phyloP scores from a whole-genome alignment of 2,797 vertebrate genomes.

The Triplophysa yarkandensis region DNA sequence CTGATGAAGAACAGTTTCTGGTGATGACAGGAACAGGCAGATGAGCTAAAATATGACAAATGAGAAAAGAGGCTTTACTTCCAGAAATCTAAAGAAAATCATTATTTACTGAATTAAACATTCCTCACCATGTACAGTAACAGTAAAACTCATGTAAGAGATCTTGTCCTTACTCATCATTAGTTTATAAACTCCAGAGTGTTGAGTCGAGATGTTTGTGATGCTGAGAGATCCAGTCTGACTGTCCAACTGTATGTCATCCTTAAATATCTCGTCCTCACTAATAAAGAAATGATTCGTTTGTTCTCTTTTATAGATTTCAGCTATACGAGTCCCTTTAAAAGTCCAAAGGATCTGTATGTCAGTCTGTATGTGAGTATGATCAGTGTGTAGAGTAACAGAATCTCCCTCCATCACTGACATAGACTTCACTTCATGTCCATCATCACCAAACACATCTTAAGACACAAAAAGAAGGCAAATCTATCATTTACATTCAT shows the following conservation, averaged over 20 bases:
- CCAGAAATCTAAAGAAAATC: neutral
- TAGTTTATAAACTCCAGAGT: constrained; percentile 8
- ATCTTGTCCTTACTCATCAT: fast-evolving
- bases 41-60: neutral
- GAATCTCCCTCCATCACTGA: constrained; percentile 20
- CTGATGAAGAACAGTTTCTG: too few relatives aligned
- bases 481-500: too few relatives aligned
- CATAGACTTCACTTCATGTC: neutral
- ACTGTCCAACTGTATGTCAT: neutral
- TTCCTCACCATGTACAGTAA: neutral
- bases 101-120: neutral
- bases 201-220: constrained; percentile 6
- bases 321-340: neutral
- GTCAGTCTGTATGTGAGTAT: neutral
- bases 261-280: neutral
- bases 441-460: constrained; percentile 8
- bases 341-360: constrained; percentile 3
- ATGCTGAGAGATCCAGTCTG: constrained; percentile 26
- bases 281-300: neutral
- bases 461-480: neutral
- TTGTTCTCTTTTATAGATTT: fast-evolving
- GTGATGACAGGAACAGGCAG: too few relatives aligned
- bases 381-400: neutral
- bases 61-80: too few relatives aligned
- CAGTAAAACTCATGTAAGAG: neutral